Percentiles rank a stretch among this genome's conserved stretches.
Conservation (phyloP, 2,888 invertebrate species). For the Pristionchus fissidentatus region DNA sequence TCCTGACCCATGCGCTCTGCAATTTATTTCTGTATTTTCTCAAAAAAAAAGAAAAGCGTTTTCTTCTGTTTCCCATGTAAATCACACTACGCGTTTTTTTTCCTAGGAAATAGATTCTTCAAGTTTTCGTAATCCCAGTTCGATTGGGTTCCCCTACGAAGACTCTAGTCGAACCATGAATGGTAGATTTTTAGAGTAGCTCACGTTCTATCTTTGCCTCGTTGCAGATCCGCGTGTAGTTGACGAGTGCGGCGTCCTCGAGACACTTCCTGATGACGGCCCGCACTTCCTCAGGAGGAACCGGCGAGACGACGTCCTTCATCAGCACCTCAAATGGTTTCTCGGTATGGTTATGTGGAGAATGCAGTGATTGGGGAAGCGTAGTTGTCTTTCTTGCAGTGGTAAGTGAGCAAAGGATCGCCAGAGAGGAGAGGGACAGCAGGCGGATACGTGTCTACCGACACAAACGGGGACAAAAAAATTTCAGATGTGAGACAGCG, state of each 20-base stretch:
- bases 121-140: too few species aligned
- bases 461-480: too few species aligned
- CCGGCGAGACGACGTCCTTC: conserved; percentile 98
- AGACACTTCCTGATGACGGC: conserved; percentile 95
- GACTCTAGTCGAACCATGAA: too few species aligned
- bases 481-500: background rate
- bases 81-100: too few species aligned
- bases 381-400: too few species aligned
- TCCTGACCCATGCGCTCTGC: conserved; percentile 75
- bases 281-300: conserved; percentile 93
- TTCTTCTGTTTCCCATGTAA: too few species aligned
- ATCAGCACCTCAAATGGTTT: conserved; percentile 84
- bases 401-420: too few species aligned
- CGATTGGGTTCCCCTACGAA: too few species aligned
- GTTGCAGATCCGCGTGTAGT: conserved; percentile 94
- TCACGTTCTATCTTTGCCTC: conserved; percentile 97
- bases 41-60: background rate
- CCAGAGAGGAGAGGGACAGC: too few species aligned
- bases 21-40: conserved; percentile 46
- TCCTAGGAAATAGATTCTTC: too few species aligned
- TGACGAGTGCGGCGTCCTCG: conserved; percentile 96
- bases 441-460: too few species aligned
- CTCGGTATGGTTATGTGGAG: background rate
- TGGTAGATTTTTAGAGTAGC: conserved; percentile 43
- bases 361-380: background rate